Evolutionary conservation across 1,140 invertebrate species (phyloP).

Genomic region (Drosophila lacteicornis): DNA sequence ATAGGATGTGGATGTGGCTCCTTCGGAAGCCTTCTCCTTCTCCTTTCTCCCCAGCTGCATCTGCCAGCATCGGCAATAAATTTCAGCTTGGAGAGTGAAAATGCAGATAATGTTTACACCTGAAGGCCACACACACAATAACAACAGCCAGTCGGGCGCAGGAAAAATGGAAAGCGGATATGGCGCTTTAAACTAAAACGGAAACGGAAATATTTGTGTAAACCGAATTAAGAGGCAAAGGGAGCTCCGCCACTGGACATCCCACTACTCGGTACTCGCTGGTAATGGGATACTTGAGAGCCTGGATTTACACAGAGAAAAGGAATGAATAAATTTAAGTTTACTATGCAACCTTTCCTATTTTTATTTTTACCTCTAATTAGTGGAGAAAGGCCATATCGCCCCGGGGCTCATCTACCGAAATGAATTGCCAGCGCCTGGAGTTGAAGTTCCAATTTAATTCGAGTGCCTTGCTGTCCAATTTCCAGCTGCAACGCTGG

Average conservation of each 20-base stretch:
- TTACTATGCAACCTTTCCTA: slow-evolving; percentile 2
- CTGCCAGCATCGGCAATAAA: slow-evolving; percentile 52
- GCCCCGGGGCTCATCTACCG: neutral
- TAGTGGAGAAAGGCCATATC: neutral
- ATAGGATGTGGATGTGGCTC: slow-evolving; percentile 31
- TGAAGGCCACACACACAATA: slow-evolving; percentile 54
- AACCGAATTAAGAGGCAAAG: slow-evolving; percentile 43
- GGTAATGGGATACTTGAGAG: neutral
- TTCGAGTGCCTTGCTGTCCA: slow-evolving; percentile 14
- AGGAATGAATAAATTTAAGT: slow-evolving; percentile 64
- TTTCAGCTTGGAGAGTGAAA: slow-evolving; percentile 60
- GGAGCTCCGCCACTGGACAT: slow-evolving; percentile 4
- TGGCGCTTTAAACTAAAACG: slow-evolving; percentile 57
- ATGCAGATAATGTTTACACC: slow-evolving; percentile 73
- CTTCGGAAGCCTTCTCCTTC: neutral
- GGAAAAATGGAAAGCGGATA: slow-evolving; percentile 52
- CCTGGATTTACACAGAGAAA: neutral
- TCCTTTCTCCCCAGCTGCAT: neutral
- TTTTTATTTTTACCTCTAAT: neutral
- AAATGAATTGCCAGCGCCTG: slow-evolving; percentile 13
- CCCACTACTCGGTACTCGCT: neutral
- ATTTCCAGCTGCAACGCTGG: neutral
- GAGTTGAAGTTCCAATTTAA: slow-evolving; percentile 16
- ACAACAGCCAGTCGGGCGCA: neutral
- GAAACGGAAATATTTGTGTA: slow-evolving; percentile 67